Evolutionary conservation across 2,888 invertebrate species (phyloP).

Genomic region (Drosophila merina): DNA sequence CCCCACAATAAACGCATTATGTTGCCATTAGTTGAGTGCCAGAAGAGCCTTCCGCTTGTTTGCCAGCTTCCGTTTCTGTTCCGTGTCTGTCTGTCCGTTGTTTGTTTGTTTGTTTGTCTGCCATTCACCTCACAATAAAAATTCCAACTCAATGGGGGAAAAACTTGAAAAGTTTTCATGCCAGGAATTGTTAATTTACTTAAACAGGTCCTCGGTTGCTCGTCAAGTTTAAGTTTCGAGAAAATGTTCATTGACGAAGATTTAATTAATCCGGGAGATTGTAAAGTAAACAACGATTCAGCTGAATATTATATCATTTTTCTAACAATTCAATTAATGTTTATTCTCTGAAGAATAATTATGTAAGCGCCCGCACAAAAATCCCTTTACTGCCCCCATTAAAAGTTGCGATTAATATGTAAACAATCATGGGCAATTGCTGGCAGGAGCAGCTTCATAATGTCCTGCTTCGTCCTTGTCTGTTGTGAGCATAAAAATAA

Average conservation of each 20-base stretch:
- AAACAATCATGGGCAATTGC: slow-evolving; percentile 70
- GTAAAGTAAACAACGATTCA: neutral
- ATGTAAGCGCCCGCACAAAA: slow-evolving; percentile 52
- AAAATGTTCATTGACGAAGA: slow-evolving; percentile 9
- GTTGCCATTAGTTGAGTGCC: slow-evolving; percentile 79
- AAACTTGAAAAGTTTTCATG: slow-evolving; percentile 62
- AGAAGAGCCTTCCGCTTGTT: slow-evolving; percentile 77
- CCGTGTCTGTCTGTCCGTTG: slow-evolving; percentile 39
- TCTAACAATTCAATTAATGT: slow-evolving; percentile 8
- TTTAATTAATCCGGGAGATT: slow-evolving; percentile 16
- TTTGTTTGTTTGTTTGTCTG: slow-evolving; percentile 25
- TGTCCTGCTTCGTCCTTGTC: slow-evolving; percentile 2
- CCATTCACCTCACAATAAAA: slow-evolving; percentile 65
- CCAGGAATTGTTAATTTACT: slow-evolving; percentile 75
- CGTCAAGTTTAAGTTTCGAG: slow-evolving; percentile 12
- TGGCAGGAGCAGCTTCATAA: slow-evolving; percentile 19
- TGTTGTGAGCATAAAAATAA: slow-evolving; percentile 69
- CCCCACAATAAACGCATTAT: slow-evolving; percentile 79
- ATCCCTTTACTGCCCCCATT: slow-evolving; percentile 55
- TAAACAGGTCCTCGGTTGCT: slow-evolving; percentile 57
- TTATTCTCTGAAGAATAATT: slow-evolving; percentile 47
- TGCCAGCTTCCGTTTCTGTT: slow-evolving; percentile 73
- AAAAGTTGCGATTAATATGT: slow-evolving; percentile 74
- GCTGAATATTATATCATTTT: neutral
- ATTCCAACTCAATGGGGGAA: slow-evolving; percentile 44